Base-by-base conservation (phyloP, 2,888 invertebrate species). In the Eremobia ochroleuca region DNA sequence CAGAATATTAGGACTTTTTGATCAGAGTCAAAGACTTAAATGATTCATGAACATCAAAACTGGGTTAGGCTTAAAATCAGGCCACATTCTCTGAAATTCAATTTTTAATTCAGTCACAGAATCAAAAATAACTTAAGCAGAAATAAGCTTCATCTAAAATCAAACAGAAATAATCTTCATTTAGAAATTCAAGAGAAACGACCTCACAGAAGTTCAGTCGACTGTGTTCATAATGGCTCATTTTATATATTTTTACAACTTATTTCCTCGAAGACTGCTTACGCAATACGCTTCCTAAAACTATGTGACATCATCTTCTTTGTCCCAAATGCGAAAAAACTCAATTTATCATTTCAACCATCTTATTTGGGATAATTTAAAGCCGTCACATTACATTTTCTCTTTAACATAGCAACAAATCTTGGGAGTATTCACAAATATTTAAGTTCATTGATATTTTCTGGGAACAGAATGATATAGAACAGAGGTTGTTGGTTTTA, bases 281-380 rank as follows among this genome's bases (percentile, higher is more conserved):
- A 83, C 87, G 87, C 40, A 88, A 88, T 66, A n/a, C 25, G 66
- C 49, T 88, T 87, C 87, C 65, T 72, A 46, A 88, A 85, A 83
- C 77, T 78, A 72, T 67, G 55, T 70, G 79, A 74, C 69, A 79
- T 85, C 86, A 88, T 78, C n/a, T 71, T 81, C 83, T 88, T 87
- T 88, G 88, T 88, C 85, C 77, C 52, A 68, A 82, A 81, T 78
- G 87, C 77, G 73, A 80, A 79, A 67, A 87, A 80, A 79, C 46
- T 65, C 80, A 69, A 90, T 90, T 81, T 89, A 86, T 88, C 90
- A 90, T 87, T 73, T 79, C 82, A 82, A 49, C 76, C 73, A 81
- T 82, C 88, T 85, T 79, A 88, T 88, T 91, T 84, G 68, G 76
- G 77, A 88, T 91, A 90, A 91, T 91, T 91, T 91, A 90, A 77